These are phyloP conservation scores for Pachliopta kotzebuea DNA, from an alignment of 2,888 invertebrate genomes.

Conservation along the genomic window DNA sequence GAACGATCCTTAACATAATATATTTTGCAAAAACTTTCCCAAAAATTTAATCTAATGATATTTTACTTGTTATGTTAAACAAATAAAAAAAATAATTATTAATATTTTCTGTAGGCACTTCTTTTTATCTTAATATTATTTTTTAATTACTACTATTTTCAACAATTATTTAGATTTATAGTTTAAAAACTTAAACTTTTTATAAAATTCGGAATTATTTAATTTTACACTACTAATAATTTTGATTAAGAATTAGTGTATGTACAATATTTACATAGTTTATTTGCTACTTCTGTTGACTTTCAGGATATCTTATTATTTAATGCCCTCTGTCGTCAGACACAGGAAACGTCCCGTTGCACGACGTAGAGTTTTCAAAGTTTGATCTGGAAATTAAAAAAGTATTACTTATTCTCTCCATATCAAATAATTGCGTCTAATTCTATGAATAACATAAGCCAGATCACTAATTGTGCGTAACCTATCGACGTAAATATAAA, in stretches of 20 bases:
- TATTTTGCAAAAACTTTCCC: not conserved
- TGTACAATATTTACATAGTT: constrained; percentile 28
- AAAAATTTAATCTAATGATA: not conserved
- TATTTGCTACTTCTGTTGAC: not conserved
- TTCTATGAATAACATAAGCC: too few relatives aligned
- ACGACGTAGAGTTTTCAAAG: constrained; percentile 53
- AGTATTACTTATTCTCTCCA: too few relatives aligned
- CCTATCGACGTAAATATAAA: too few relatives aligned
- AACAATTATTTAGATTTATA: not conserved
- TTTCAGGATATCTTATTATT: constrained; percentile 1
- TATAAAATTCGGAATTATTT: constrained; percentile 23
- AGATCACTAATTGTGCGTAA: too few relatives aligned
- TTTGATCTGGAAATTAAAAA: constrained; percentile 47
- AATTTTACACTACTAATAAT: not conserved
- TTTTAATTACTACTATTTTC: not conserved
- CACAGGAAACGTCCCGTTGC: constrained; percentile 67
- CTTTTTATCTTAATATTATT: not conserved
- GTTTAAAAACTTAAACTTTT: constrained; percentile 2
- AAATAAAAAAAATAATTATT: not conserved
- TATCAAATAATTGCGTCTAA: too few relatives aligned
- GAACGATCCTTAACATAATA: not conserved
- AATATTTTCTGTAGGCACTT: not conserved
- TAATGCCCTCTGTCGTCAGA: constrained; percentile 68
- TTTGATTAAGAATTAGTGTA: constrained; percentile 2
- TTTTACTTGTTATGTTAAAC: not conserved